Conservation (phyloP, 2,888 invertebrate genomes). For the Euproctis similis region DNA sequence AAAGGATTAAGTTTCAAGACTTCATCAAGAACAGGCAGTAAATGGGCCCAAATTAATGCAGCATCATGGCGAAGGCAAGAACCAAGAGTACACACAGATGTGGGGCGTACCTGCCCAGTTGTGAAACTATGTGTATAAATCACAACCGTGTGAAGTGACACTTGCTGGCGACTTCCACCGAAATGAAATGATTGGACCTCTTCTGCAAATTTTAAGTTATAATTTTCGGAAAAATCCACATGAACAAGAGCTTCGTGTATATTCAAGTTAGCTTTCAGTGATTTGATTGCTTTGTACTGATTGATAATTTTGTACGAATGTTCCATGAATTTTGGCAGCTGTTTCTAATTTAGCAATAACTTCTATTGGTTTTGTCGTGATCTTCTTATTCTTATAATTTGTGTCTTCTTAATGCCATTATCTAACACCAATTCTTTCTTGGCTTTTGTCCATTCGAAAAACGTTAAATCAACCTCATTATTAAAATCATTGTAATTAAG, state of each 20-base stretch:
- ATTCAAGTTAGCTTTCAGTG: slow-evolving; percentile 1
- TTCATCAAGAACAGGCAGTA: too few relatives aligned
- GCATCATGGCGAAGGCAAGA: background rate
- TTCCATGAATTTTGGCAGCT: background rate
- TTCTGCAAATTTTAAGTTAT: slow-evolving; percentile 2
- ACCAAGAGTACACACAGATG: slow-evolving; percentile 3
- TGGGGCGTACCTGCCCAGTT: slow-evolving; percentile 8
- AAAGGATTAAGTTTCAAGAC: too few relatives aligned
- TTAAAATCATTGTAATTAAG: slow-evolving; percentile 2
- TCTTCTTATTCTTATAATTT: background rate
- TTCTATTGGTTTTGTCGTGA: background rate
- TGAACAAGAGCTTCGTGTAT: slow-evolving; percentile 3
- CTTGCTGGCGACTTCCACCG: slow-evolving; percentile 16
- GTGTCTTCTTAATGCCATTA: slow-evolving; percentile 1
- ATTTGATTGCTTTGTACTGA: slow-evolving; percentile 1
- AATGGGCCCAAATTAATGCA: too few relatives aligned
- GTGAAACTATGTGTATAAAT: slow-evolving; percentile 11
- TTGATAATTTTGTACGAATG: background rate
- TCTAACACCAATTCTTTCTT: background rate
- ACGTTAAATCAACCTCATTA: background rate
- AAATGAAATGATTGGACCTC: slow-evolving; percentile 14
- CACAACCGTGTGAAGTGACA: slow-evolving; percentile 18
- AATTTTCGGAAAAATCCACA: slow-evolving; percentile 6
- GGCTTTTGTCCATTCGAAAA: slow-evolving; percentile 1
- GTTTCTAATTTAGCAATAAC: slow-evolving; percentile 1